Evolutionary conservation across 2,797 vertebrate genomes (phyloP), one percentile per base, ranked within the genome.

Genomic region (Gila robusta): DNA sequence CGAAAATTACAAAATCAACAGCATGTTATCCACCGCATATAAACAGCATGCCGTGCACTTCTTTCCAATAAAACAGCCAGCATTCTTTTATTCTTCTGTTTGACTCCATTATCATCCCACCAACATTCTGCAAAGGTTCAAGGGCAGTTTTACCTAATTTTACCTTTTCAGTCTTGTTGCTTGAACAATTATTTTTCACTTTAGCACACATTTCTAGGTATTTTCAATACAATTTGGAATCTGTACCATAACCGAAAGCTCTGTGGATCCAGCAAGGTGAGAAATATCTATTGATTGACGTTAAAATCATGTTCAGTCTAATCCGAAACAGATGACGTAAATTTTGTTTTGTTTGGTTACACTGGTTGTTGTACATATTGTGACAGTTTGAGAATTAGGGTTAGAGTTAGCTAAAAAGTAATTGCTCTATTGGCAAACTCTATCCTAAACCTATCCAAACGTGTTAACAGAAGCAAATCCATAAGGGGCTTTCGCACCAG

Each of bases 1-100:
- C 84, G 47, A 85, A 89, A 92, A 92, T 92, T 87, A 89, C 87
- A 88, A 88, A 85, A 90, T 91, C 89, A 90, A 87, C 89, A 88
- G 89, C 89, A 88, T 90, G 88, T 89, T 90, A 88, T 91, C 87
- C 85, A 87, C 83, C 86, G 81, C 79, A 72, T 84, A 85, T 80
- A 87, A 88, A 85, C 88, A 89, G 74, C 79, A 49, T 83, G 78
- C 56, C 83, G 41, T 67, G 47, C 79, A 71, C 76, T 85, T 87
- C 64, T 89, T 84, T 87, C 66, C 52, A 78, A 47, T 69, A 74
- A 83, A 87, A 79, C 79, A 81, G 76, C 73, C 81, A 64, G 72
- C 83, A 79, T 87, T 72, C 19, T 78, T 86, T 84, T 81, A 80
- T 81, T 74, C 23, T 23, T 62, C 1, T 49, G 0, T 64, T 59